Conservation (phyloP, 2,113 vertebrate species). For the Microtus ochrogaster region DNA sequence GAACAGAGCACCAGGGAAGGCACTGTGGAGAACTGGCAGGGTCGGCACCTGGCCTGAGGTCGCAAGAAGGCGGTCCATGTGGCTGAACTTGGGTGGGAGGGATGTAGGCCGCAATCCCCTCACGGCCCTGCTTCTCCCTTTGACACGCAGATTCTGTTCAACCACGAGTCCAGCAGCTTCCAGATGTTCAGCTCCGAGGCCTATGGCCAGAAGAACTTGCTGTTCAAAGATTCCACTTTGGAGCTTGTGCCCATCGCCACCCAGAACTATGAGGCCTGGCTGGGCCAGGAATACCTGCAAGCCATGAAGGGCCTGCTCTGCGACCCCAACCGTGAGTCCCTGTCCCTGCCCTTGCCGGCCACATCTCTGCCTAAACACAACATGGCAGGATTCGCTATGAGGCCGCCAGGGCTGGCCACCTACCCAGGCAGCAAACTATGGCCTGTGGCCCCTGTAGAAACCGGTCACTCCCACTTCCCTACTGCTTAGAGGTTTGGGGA, state of each 20-base stretch:
- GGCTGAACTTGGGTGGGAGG: background rate
- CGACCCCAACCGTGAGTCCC: conserved; percentile 86
- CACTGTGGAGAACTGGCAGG: background rate
- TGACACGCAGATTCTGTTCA: conserved; percentile 84
- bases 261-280: conserved; percentile 91
- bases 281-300: conserved; percentile 89
- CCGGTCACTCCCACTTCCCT: background rate
- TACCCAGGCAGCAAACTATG: fast-evolving
- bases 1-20: background rate
- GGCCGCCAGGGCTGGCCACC: background rate
- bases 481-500: background rate
- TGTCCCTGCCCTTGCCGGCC: background rate
- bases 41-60: background rate
- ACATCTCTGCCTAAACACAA: background rate
- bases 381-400: background rate
- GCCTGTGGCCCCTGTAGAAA: background rate
- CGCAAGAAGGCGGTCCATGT: background rate
- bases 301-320: conserved; percentile 92
- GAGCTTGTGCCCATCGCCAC: conserved; percentile 84
- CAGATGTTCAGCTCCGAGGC: conserved; percentile 90
- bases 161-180: conserved; percentile 86
- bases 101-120: fast-evolving
- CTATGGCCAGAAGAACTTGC: conserved; percentile 86
- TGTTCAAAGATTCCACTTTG: conserved; percentile 92
- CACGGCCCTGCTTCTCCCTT: background rate